These are phyloP conservation scores for Narcine bancroftii DNA, from an alignment of 2,113 vertebrate genomes.

Conservation along the genomic window DNA sequence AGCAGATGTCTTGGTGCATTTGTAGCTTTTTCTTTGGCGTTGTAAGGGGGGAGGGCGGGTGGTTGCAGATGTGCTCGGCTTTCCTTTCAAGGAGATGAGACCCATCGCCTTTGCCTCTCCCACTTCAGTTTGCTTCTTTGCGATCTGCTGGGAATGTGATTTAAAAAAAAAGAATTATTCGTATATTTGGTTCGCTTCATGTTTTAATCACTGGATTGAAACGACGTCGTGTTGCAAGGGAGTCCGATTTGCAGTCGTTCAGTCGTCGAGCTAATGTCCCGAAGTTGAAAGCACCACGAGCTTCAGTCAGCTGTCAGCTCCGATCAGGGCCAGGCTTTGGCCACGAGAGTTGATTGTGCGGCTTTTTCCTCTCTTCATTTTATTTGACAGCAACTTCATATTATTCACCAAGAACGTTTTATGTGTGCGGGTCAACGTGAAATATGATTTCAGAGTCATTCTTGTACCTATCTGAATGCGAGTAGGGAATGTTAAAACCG, in stretches of 20 bases:
- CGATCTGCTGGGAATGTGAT: not conserved
- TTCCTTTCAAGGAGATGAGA: not conserved
- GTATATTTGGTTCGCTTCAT: not conserved
- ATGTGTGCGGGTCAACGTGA: not conserved
- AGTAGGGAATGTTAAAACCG: not conserved
- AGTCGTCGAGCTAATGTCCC: not conserved
- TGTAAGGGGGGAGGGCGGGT: not conserved
- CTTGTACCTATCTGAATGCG: not conserved
- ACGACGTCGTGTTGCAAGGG: not conserved
- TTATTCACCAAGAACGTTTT: not conserved
- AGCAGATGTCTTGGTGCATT: not conserved
- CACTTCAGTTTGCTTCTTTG: no score
- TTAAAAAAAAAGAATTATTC: no score
- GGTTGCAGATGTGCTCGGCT: not conserved
- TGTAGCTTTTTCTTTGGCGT: not conserved
- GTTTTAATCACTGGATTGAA: not conserved
- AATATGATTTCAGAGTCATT: not conserved
- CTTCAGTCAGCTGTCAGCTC: not conserved
- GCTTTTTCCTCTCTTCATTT: not conserved
- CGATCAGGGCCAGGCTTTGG: not conserved
- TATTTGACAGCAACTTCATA: not conserved
- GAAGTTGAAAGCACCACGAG: conserved; percentile 14
- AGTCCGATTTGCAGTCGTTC: not conserved
- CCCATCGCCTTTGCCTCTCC: no score
- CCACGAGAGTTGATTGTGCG: not conserved